Conservation (phyloP, 1,140 invertebrate species). For the Ladona fulva region DNA sequence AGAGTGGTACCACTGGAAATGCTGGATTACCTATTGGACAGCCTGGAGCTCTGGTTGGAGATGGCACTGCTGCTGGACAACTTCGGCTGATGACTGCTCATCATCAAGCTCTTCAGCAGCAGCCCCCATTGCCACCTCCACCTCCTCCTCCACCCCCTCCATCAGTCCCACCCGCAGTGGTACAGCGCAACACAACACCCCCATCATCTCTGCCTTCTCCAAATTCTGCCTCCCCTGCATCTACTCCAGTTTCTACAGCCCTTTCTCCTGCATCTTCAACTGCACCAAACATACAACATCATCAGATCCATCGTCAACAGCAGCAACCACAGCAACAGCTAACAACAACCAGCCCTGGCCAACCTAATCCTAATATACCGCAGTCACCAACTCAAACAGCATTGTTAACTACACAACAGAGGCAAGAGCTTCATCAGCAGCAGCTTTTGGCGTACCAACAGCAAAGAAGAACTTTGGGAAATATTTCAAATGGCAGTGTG, state of each 20-base stretch:
- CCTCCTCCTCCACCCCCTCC: conserved; percentile 36
- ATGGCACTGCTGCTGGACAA: conserved; percentile 37
- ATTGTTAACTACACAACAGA: not conserved
- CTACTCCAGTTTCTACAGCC: not conserved
- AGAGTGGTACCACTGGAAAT: conserved; percentile 43
- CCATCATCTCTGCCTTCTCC: not conserved
- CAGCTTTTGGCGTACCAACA: conserved; percentile 17
- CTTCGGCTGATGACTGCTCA: conserved; percentile 64
- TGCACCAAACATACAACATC: not conserved
- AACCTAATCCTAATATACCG: not conserved
- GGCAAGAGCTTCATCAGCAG: conserved; percentile 18
- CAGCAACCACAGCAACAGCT: not conserved
- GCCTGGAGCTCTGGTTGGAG: conserved; percentile 45
- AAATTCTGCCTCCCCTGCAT: not conserved
- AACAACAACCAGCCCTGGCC: not conserved
- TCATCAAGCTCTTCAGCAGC: conserved; percentile 48
- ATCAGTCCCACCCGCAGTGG: not conserved
- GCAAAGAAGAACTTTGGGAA: conserved; percentile 39
- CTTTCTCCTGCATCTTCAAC: not conserved
- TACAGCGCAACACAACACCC: not conserved
- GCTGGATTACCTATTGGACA: conserved; percentile 25
- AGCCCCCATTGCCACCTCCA: conserved; percentile 36
- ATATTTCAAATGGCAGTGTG: conserved; percentile 40
- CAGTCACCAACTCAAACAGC: not conserved
- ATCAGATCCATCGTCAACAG: not conserved